Percentiles rank a stretch among this genome's conserved stretches.
Conservation (phyloP, 2,888 invertebrate species). For the Pyrgus malvae region DNA sequence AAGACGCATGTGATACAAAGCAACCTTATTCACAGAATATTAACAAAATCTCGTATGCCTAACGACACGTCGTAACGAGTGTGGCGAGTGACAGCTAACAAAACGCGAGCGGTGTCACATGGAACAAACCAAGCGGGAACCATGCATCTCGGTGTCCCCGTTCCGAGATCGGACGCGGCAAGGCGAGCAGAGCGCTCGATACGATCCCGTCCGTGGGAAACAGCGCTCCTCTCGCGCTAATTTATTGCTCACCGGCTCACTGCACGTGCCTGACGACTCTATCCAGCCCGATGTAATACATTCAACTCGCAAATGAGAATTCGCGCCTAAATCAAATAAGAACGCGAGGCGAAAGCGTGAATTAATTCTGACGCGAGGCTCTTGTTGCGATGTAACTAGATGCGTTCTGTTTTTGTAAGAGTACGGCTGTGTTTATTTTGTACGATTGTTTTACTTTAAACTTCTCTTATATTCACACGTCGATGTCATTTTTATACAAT, state of each 20-base stretch:
- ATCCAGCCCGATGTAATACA: conserved; percentile 50
- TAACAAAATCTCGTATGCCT: conserved; percentile 22
- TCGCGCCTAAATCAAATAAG: conserved; percentile 41
- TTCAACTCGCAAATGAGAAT: conserved; percentile 40
- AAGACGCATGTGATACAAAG: too few relatives aligned
- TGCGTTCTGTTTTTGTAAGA: conserved; percentile 19
- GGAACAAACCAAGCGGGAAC: conserved; percentile 72
- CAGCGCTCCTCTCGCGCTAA: conserved; percentile 57
- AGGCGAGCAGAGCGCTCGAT: conserved; percentile 61
- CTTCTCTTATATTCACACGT: not conserved
- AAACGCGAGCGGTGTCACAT: conserved; percentile 70
- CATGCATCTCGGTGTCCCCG: conserved; percentile 72
- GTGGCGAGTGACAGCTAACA: conserved; percentile 66
- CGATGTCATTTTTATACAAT: too few relatives aligned
- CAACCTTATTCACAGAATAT: too few relatives aligned
- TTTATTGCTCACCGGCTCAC: conserved; percentile 70
- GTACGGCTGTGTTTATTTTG: too few relatives aligned
- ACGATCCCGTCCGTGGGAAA: conserved; percentile 74
- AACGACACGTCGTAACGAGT: conserved; percentile 35
- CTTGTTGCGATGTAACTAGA: conserved; percentile 24
- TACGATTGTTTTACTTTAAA: conserved; percentile 4
- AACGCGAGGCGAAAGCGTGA: conserved; percentile 36
- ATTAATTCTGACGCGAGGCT: conserved; percentile 27
- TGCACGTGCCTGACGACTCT: conserved; percentile 78
- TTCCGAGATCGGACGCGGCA: conserved; percentile 41